Base-by-base conservation (phyloP, 2,113 vertebrate genomes). In the Nothocercus nigrocapillus region DNA sequence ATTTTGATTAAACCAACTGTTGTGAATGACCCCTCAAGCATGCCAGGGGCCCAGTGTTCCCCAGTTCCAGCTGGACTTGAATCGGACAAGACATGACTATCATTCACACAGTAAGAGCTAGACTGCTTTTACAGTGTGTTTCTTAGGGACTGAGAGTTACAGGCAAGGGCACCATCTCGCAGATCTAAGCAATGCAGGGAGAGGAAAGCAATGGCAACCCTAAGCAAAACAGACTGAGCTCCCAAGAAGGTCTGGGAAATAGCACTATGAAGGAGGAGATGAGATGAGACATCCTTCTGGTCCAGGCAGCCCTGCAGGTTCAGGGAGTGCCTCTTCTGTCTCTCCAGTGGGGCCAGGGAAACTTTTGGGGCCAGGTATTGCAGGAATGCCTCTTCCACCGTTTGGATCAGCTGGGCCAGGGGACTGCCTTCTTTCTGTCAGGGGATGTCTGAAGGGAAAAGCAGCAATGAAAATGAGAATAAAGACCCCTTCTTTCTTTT, bases 301-400 rank as follows among this genome's bases (percentile, higher is more conserved):
- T 75, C 98, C 98, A 34, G 45, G 95, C 9, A 85, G 69, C 93
- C 98, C 98, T 94, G 98, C 98, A 13, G 96, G 73, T 79, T 98
- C 98, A 6, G 89, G 82, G 69, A 27, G 82, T 32, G 98, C 98
- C 79, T 72, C 95, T n/a, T 93, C 85, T 8, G 28, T 63, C 82
- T 98, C 98, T 47, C 98, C 98, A 5, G 56, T 45, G 3, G 94
- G 62, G 11, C 98, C 98, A 9, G 74, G 66, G 21, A 95, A 92
- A 66, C 98, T 98, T 94, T 98, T 97, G 77, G 97, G 36, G 8
- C 98, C 98, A 5, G 98, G 98, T 82, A 98, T 36, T 44, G 98
- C 98, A 9, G 98, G 97, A 5, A 97, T 90, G 45, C 98, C 98
- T 30, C 95, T 93, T 0, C 95, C 97, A 14, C 98, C 98, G 3